Conservation (phyloP, 2,797 vertebrate species). For the Gallinago solitaria region DNA sequence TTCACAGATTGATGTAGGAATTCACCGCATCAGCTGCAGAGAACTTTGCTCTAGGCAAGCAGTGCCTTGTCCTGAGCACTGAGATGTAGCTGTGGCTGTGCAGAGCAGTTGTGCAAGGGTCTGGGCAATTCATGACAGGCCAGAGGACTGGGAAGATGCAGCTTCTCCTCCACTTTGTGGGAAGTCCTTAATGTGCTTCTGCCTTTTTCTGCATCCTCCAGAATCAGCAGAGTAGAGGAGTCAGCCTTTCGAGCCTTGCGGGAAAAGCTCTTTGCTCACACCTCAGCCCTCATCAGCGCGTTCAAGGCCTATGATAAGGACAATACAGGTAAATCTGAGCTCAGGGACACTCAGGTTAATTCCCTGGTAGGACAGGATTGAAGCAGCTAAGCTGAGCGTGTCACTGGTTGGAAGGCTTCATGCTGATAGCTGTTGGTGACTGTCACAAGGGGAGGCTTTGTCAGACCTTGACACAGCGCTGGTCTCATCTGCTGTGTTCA, state of each 20-base stretch:
- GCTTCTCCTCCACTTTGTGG: neutral
- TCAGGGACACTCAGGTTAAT: rapidly evolving
- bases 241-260: conserved; percentile 88
- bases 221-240: conserved; percentile 88
- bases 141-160: neutral
- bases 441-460: neutral
- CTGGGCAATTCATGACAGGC: neutral
- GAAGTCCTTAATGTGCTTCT: neutral
- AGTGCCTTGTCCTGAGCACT: rapidly evolving
- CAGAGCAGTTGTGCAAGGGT: neutral
- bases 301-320: conserved; percentile 83
- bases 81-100: neutral
- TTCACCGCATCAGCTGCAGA: neutral
- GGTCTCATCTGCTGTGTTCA: neutral
- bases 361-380: neutral
- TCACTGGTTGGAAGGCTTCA: neutral
- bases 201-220: conserved; percentile 42
- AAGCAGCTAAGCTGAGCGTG: rapidly evolving
- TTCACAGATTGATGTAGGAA: neutral
- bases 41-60: neutral
- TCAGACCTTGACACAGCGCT: neutral
- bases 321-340: conserved; percentile 78
- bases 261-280: conserved; percentile 89
- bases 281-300: conserved; percentile 83
- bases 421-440: rapidly evolving